These are phyloP conservation scores for Falcunculus frontatus DNA, from an alignment of 2,113 vertebrate species.

Conservation along the genomic window DNA sequence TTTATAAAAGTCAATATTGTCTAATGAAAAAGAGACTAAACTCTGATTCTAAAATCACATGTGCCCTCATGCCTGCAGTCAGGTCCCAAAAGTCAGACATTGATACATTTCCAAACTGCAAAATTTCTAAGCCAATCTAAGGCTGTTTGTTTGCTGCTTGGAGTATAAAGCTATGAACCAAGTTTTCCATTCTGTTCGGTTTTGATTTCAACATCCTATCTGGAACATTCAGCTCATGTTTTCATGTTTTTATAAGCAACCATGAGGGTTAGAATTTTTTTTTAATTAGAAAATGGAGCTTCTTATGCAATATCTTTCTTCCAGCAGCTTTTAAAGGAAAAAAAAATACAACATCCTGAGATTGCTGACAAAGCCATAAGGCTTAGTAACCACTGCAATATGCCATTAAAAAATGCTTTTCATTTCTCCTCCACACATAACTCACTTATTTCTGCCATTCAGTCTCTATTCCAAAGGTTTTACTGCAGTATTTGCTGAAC, in stretches of 20 bases:
- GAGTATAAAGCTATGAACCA: neutral
- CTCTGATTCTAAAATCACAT: neutral
- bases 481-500: neutral
- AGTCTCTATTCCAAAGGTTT: neutral
- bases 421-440: neutral
- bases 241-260: slow-evolving; percentile 2
- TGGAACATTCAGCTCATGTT: slow-evolving; percentile 31
- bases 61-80: neutral
- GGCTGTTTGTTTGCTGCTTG: neutral
- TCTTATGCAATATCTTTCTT: neutral
- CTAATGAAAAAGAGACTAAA: neutral
- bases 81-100: neutral
- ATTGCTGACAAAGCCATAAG: neutral
- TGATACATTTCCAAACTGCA: neutral
- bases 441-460: neutral
- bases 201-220: slow-evolving; percentile 35
- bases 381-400: neutral
- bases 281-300: neutral
- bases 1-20: neutral
- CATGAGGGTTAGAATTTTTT: neutral
- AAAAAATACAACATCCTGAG: neutral
- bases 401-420: neutral
- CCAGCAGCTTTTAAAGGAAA: neutral
- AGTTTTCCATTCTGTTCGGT: slow-evolving; percentile 10
- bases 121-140: neutral